Base-by-base conservation (phyloP, 2,113 vertebrate genomes). In the Suncus etruscus region DNA sequence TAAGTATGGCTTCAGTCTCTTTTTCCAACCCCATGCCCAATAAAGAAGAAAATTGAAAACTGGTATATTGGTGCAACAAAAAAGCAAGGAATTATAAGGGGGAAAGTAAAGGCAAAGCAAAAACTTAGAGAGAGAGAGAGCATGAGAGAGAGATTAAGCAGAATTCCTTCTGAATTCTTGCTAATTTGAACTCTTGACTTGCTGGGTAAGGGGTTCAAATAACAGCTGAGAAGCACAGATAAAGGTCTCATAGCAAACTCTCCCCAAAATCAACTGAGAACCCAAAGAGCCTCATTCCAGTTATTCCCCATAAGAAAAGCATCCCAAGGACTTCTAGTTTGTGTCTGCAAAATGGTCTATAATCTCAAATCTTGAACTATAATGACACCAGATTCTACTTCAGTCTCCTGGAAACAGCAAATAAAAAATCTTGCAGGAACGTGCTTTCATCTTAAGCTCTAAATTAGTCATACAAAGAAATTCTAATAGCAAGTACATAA, bases 121-220 rank as follows among this genome's bases (percentile, higher is more conserved):
- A 58, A 39, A 51, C 9, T 3, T 20, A 7, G n/a, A 16, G 68
- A 31, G n/a, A 70, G 8, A 25, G 45, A 31, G 58, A 61, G 31
- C 39, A 65, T 63, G 51, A 54, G 51, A 54, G 51, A 54, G 51
- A 54, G 51, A 54, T 10, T 12, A 54, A 54, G 58, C 58, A 61
- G 50, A 16, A 39, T 74, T 76, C 85, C 70, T 94, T 91, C n/a
- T 87, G 70, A 61, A 65, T 80, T 76, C 77, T 22, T 68, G 63
- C 11, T 15, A 7, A 7, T 27, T 11, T 32, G 45, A 58, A 24
- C 58, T 83, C 51, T 39, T 39, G 51, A 80, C 24, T n/a, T 3
- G 47, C 51, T 48, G 50, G 54, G 39, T 73, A 88, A 94, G 45
- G 31, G 25, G 0, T 16, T 61, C 54, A 81, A 16, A 70, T 27